Evolutionary conservation across 2,797 vertebrate genomes (phyloP).

Genomic region (Prunella strophiata): DNA sequence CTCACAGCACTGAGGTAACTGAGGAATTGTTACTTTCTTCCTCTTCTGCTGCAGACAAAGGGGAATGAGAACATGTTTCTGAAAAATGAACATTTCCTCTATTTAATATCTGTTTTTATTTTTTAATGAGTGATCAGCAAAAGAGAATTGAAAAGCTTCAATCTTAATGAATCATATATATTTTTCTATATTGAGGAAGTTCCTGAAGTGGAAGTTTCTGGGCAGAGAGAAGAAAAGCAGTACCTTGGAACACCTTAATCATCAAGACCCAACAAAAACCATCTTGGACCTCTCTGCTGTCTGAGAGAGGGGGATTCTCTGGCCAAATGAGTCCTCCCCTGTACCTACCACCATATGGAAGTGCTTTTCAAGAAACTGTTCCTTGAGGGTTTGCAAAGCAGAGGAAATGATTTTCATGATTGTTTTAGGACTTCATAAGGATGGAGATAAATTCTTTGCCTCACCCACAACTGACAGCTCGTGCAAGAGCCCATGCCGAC

Average conservation of each 20-base stretch:
- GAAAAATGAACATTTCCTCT: not conserved
- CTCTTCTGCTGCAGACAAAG: not conserved
- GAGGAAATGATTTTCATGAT: slow-evolving; percentile 71
- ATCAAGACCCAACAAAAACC: slow-evolving; percentile 8
- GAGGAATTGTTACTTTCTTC: not conserved
- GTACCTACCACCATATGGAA: slow-evolving; percentile 76
- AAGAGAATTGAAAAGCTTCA: not conserved
- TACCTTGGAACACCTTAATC: slow-evolving; percentile 33
- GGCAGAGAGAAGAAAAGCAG: slow-evolving; percentile 9
- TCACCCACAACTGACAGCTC: slow-evolving; percentile 58
- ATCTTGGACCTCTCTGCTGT: slow-evolving; percentile 38
- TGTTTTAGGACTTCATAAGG: slow-evolving; percentile 67
- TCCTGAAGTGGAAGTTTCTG: slow-evolving; percentile 21
- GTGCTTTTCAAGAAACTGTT: slow-evolving; percentile 69
- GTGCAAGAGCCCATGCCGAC: slow-evolving; percentile 44
- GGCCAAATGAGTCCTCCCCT: slow-evolving; percentile 62
- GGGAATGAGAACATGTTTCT: not conserved
- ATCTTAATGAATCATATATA: not conserved
- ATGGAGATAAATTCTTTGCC: slow-evolving; percentile 59
- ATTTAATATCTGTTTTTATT: not conserved
- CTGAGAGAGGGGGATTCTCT: slow-evolving; percentile 11
- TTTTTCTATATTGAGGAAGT: not conserved
- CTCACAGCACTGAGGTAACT: not conserved
- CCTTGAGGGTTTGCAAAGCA: slow-evolving; percentile 64
- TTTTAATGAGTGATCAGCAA: not conserved